Evolutionary conservation across 2,113 vertebrate species (phyloP).

Genomic region (Sakesphorus luctuosus): DNA sequence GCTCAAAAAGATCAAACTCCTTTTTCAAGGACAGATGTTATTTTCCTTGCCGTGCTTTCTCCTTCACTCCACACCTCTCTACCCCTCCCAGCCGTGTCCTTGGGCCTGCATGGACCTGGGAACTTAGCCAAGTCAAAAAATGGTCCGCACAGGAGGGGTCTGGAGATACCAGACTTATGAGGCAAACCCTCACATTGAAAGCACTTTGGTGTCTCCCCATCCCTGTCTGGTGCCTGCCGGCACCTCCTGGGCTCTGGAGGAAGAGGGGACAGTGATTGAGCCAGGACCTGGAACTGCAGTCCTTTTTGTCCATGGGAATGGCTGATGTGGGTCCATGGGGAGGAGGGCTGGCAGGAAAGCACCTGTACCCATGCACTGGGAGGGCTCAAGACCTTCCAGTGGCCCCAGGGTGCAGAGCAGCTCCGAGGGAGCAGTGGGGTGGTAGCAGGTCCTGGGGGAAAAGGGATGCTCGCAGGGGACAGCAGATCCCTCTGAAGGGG

Average conservation of each 20-base stretch:
- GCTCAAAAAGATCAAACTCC: background rate
- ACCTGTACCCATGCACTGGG: rapidly evolving
- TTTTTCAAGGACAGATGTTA: background rate
- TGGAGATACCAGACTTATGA: background rate
- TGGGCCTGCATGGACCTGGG: background rate
- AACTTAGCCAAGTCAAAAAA: background rate
- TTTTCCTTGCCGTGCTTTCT: background rate
- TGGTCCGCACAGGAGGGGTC: background rate
- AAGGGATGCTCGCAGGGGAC: background rate
- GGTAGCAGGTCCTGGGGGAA: background rate
- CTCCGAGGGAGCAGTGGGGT: background rate
- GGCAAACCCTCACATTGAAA: background rate
- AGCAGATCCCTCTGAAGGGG: background rate
- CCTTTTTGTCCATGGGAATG: background rate
- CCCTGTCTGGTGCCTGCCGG: background rate
- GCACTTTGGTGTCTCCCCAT: background rate
- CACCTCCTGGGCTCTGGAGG: rapidly evolving
- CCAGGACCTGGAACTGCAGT: background rate
- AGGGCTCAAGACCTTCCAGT: background rate
- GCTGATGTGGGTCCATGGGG: background rate
- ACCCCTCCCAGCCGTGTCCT: background rate
- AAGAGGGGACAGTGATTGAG: background rate
- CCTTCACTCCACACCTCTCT: background rate
- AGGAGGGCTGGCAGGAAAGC: background rate
- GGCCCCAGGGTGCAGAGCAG: background rate